Evolutionary conservation across 2,113 vertebrate species (phyloP).

Genomic region (Carettochelys insculpta): DNA sequence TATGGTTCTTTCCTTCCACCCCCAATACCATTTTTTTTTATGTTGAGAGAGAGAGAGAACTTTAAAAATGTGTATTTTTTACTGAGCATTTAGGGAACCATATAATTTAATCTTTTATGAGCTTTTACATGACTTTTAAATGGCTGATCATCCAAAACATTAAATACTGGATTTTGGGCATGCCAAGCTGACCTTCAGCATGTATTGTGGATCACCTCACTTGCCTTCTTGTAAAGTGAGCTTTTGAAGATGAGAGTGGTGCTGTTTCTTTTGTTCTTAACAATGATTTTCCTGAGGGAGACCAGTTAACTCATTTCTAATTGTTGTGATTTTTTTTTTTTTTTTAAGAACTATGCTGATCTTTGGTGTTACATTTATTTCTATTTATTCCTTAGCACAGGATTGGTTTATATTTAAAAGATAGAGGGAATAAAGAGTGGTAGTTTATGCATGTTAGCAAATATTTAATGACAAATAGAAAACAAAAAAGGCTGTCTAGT

Average conservation of each 20-base stretch:
- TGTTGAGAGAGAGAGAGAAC: background rate
- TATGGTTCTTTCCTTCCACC: background rate
- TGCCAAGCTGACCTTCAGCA: background rate
- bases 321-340: no score
- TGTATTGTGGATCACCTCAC: background rate
- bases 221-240: background rate
- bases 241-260: background rate
- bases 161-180: background rate
- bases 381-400: background rate
- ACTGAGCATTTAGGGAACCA: background rate
- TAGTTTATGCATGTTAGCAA: no score
- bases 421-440: background rate
- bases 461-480: constrained; percentile 16
- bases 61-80: background rate
- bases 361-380: constrained; percentile 45
- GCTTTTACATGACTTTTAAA: background rate
- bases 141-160: background rate
- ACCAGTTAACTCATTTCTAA: background rate
- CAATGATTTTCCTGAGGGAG: background rate
- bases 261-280: background rate
- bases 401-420: constrained; percentile 14
- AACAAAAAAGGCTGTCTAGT: background rate
- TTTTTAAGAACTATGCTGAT: background rate
- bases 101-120: background rate
- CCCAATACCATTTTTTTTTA: background rate